Conservation (phyloP, 2,113 vertebrate species). For the Colossoma macropomum region DNA sequence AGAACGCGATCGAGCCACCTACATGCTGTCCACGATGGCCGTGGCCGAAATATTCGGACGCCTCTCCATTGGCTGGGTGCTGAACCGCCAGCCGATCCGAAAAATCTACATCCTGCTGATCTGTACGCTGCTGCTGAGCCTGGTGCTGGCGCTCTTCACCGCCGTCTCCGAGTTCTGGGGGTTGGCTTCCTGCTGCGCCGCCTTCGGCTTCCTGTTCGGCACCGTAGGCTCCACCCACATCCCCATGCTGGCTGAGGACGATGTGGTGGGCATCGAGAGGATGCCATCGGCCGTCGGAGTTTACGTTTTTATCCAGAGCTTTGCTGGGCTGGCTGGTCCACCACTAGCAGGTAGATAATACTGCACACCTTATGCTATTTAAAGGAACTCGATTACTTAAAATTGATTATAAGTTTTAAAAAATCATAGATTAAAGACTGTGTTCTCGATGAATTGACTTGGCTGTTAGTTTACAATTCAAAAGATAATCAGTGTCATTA, state of each 20-base stretch:
- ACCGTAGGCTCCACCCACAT: slow-evolving; percentile 89
- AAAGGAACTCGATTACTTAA: no score
- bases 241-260: slow-evolving; percentile 92
- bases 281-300: slow-evolving; percentile 94
- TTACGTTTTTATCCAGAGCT: slow-evolving; percentile 94
- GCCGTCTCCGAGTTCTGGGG: slow-evolving; percentile 87
- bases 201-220: slow-evolving; percentile 90
- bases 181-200: slow-evolving; percentile 84
- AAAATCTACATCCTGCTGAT: slow-evolving; percentile 90
- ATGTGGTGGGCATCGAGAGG: slow-evolving; percentile 89
- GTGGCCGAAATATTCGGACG: slow-evolving; percentile 89
- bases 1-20: slow-evolving; percentile 80
- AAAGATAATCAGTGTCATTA: no score
- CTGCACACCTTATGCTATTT: neutral
- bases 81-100: slow-evolving; percentile 77
- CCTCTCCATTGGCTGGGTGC: slow-evolving; percentile 83
- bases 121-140: slow-evolving; percentile 78
- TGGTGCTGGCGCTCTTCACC: slow-evolving; percentile 87
- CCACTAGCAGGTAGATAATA: slow-evolving; percentile 88
- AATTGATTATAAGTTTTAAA: no score
- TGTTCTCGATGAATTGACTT: no score
- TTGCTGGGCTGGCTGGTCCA: slow-evolving; percentile 92
- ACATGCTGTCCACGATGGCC: slow-evolving; percentile 88
- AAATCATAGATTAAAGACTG: no score
- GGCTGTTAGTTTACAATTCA: no score